Conservation (phyloP, 2,888 invertebrate genomes). For the Drosophila siamana region DNA sequence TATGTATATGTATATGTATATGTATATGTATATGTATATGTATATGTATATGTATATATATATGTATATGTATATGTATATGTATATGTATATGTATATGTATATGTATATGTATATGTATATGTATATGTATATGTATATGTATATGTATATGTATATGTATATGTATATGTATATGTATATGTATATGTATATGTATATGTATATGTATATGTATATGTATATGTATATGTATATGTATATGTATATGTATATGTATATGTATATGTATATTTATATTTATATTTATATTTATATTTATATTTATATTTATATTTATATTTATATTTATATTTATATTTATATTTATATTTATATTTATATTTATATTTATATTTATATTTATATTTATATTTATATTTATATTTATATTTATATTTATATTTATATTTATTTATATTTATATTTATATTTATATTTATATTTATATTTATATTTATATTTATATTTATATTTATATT, state of each 20-base stretch:
- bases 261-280: background rate
- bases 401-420: background rate
- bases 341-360: background rate
- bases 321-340: background rate
- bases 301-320: background rate
- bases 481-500: background rate
- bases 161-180: background rate
- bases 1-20: background rate
- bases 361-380: background rate
- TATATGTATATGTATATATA: background rate
- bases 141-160: slow-evolving; percentile 6
- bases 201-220: background rate
- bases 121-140: background rate
- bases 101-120: background rate
- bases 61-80: background rate
- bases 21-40: background rate
- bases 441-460: background rate
- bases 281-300: background rate
- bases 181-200: background rate
- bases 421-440: background rate
- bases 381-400: background rate
- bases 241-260: background rate
- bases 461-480: background rate
- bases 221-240: background rate
- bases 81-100: background rate